These are phyloP conservation scores for Chalcis sispes DNA, from an alignment of 2,888 invertebrate species.

Conservation along the genomic window DNA sequence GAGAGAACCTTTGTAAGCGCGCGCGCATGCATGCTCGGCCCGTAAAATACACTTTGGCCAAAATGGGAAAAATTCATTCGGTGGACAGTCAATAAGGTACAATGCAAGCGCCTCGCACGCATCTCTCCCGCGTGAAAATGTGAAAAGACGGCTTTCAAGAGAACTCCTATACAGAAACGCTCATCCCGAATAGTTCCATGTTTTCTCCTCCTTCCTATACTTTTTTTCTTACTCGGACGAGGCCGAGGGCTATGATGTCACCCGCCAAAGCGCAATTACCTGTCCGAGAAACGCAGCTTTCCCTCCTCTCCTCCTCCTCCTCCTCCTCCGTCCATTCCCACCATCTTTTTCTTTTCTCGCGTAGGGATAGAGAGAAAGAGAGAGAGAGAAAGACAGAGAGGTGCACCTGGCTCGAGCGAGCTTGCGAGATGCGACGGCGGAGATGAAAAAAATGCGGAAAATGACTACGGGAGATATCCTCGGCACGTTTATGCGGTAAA, in stretches of 20 bases:
- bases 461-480: background rate
- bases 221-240: slow-evolving; percentile 9
- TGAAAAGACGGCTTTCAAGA: slow-evolving; percentile 22
- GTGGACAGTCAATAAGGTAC: slow-evolving; percentile 53
- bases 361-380: too few species aligned
- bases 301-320: too few species aligned
- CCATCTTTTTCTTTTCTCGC: too few species aligned
- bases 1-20: background rate
- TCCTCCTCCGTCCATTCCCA: too few species aligned
- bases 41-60: slow-evolving; percentile 27
- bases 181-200: background rate
- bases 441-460: slow-evolving; percentile 37
- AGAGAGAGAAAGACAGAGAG: too few species aligned
- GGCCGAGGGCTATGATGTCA: slow-evolving; percentile 15
- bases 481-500: background rate
- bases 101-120: slow-evolving; percentile 23
- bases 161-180: background rate
- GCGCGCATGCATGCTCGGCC: background rate
- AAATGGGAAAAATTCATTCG: slow-evolving; percentile 38
- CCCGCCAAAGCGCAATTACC: slow-evolving; percentile 45
- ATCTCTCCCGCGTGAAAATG: background rate
- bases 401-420: too few species aligned
- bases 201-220: slow-evolving; percentile 3
- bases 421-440: slow-evolving; percentile 26
- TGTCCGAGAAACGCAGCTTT: slow-evolving; percentile 42